phyloP scores from a whole-genome alignment of 2,797 vertebrate genomes.

The Pelobates cultripes region DNA sequence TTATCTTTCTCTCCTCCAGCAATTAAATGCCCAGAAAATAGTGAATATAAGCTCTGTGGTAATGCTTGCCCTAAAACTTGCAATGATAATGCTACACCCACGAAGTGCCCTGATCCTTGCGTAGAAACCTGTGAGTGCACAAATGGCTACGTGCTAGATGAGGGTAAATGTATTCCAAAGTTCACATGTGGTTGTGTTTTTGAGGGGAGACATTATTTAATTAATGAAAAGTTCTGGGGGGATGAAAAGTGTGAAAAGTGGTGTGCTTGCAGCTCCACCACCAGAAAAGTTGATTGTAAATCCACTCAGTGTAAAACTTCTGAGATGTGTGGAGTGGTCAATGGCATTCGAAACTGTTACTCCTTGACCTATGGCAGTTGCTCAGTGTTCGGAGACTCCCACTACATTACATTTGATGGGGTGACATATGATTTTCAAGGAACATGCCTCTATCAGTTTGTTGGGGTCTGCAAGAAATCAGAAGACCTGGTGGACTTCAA shows the following conservation, averaged over 20 bases:
- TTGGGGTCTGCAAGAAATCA: slow-evolving; percentile 55
- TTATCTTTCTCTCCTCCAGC: neutral
- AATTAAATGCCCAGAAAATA: slow-evolving; percentile 75
- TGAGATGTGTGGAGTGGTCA: slow-evolving; percentile 67
- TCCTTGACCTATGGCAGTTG: slow-evolving; percentile 58
- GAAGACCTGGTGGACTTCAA: slow-evolving; percentile 59
- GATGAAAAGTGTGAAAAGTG: slow-evolving; percentile 66
- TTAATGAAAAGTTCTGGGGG: slow-evolving; percentile 75
- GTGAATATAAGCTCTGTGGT: slow-evolving; percentile 77
- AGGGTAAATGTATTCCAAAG: slow-evolving; percentile 67
- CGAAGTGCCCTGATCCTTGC: slow-evolving; percentile 68
- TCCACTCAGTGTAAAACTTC: slow-evolving; percentile 63
- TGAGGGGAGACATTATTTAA: slow-evolving; percentile 69
- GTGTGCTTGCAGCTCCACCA: slow-evolving; percentile 70
- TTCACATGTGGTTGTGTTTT: slow-evolving; percentile 75
- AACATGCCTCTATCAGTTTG: slow-evolving; percentile 76
- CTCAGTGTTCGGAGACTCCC: slow-evolving; percentile 69
- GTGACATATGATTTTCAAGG: slow-evolving; percentile 79
- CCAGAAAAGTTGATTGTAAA: slow-evolving; percentile 64
- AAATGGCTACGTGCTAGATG: slow-evolving; percentile 72
- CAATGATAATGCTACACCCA: slow-evolving; percentile 49
- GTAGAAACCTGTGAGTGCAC: slow-evolving; percentile 80
- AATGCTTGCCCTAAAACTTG: slow-evolving; percentile 76
- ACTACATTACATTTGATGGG: slow-evolving; percentile 79
- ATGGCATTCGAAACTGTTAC: slow-evolving; percentile 70